Evolutionary conservation across 2,888 invertebrate genomes (phyloP).

Genomic region (Argyresthia albistria): DNA sequence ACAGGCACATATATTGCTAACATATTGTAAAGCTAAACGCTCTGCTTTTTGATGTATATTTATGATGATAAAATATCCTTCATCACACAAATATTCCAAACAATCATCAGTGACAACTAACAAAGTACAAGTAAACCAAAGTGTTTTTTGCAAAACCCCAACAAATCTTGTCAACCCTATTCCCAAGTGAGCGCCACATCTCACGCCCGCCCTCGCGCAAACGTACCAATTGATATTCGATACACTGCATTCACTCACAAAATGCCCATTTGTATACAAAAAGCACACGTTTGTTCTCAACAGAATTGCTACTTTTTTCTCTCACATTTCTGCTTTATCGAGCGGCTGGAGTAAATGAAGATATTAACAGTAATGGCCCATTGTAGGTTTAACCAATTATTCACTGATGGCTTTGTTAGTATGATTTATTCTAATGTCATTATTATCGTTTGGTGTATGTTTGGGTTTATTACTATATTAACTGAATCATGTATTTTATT

Average conservation of each 20-base stretch:
- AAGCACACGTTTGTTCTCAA: conserved; percentile 44
- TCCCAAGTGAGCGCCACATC: not conserved
- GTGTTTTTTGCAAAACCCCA: not conserved
- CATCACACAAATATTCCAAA: not conserved
- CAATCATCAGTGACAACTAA: not conserved
- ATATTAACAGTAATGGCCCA: conserved; percentile 17
- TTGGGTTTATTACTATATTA: conserved; percentile 6
- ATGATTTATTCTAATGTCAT: conserved; percentile 3
- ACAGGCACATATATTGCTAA: no score
- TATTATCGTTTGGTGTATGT: conserved; percentile 8
- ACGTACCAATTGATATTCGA: conserved; percentile 60
- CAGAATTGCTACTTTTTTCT: conserved; percentile 10
- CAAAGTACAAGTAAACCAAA: not conserved
- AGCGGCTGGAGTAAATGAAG: conserved; percentile 43
- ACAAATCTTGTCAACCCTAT: not conserved
- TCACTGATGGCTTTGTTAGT: conserved; percentile 5
- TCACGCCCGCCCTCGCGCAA: conserved; percentile 25
- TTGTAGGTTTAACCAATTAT: conserved; percentile 7
- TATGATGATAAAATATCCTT: no score
- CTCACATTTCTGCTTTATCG: conserved; percentile 43
- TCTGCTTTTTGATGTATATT: no score
- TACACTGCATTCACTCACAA: conserved; percentile 62
- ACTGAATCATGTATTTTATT: no score
- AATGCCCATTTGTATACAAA: conserved; percentile 54
- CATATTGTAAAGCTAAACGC: no score